phyloP scores from a whole-genome alignment of 2,797 vertebrate species.

The Siniperca undulata region DNA sequence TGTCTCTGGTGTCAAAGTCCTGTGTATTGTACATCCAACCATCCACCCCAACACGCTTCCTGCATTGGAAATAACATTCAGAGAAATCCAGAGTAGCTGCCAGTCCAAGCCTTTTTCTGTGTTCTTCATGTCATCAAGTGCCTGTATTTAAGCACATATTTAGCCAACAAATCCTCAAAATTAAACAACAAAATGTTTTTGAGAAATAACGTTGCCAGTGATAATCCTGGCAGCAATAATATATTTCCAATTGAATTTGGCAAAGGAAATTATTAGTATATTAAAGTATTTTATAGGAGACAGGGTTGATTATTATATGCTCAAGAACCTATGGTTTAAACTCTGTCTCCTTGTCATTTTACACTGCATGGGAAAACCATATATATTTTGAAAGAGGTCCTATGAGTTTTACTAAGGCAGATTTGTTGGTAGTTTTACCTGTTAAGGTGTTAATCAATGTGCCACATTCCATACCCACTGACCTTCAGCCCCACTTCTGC shows the following conservation, averaged over 20 bases:
- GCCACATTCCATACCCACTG: not conserved
- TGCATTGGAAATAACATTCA: not conserved
- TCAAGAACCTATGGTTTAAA: not conserved
- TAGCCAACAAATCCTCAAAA: too few relatives aligned
- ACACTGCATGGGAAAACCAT: not conserved
- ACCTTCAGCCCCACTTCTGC: not conserved
- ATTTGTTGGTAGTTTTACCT: constrained; percentile 11
- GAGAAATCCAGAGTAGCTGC: not conserved
- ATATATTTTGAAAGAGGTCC: not conserved
- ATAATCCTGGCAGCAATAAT: not conserved
- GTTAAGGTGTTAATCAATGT: constrained; percentile 6
- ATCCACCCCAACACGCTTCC: too few relatives aligned
- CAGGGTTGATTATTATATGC: not conserved
- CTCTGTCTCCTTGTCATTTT: not conserved
- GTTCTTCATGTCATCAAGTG: too few relatives aligned
- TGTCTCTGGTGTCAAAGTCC: too few relatives aligned
- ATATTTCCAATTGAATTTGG: not conserved
- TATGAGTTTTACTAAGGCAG: not conserved
- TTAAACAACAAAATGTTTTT: not conserved
- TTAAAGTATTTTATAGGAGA: not conserved
- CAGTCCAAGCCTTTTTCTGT: too few relatives aligned
- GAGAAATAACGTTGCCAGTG: not conserved
- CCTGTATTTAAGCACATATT: too few relatives aligned
- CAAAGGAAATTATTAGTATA: not conserved
- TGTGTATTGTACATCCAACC: too few relatives aligned